phyloP scores from a whole-genome alignment of 2,797 vertebrate species.

The Pantherophis alleghaniensis region DNA sequence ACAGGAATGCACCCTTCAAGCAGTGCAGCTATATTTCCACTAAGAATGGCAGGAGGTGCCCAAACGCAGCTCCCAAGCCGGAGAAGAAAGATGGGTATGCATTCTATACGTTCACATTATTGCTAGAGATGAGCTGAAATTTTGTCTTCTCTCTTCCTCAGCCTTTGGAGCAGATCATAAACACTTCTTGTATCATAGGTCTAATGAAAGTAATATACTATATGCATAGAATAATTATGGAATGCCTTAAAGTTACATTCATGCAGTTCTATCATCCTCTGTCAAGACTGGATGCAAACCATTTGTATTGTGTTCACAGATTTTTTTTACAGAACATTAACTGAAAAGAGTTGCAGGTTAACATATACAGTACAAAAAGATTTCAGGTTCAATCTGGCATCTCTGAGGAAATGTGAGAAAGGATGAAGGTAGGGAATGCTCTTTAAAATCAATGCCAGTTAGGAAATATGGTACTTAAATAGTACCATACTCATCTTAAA shows the following conservation, averaged over 20 bases:
- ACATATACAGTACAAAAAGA: neutral
- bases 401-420: neutral
- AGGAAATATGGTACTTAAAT: neutral
- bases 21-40: constrained; percentile 90
- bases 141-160: neutral
- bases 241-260: neutral
- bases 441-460: neutral
- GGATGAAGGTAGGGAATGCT: neutral
- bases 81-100: constrained; percentile 95
- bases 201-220: neutral
- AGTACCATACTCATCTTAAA: too few species aligned
- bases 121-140: rapidly evolving
- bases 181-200: neutral
- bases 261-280: neutral
- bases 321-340: neutral
- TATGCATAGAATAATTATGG: neutral
- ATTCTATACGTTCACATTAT: neutral
- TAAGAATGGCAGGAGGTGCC: constrained; percentile 90
- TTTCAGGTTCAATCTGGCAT: neutral
- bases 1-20: constrained; percentile 89
- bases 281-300: neutral
- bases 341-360: neutral
- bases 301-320: neutral
- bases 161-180: neutral
- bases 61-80: constrained; percentile 87